Base-by-base conservation (phyloP, 2,797 vertebrate species). In the Sebastes diaconus region DNA sequence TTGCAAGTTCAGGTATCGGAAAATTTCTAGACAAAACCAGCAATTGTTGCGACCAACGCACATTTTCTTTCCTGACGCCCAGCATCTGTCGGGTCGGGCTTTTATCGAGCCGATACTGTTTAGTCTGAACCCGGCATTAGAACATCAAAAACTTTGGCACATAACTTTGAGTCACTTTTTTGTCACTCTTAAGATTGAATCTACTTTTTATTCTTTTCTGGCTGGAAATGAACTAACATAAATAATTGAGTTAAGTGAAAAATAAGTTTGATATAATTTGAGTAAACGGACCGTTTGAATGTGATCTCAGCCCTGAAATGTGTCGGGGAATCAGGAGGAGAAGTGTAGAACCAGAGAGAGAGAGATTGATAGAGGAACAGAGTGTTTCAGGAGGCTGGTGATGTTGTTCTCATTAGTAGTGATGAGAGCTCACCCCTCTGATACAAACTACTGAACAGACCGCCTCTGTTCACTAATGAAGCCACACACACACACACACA, bases 381-480 rank as follows among this genome's bases (percentile, higher is more conserved):
- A 75, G 81, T 68, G 87, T 87, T 84, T 85, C 80, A 58, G 86
- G 81, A 79, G 81, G 39, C 18, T 18, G 79, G 22, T 55, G 63
- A 22, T 86, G 87, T 87, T 88, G 87, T 81, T 87, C 92, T 94
- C 93, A 94, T 94, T 94, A 94, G 91, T 57, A 94, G 91, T 91
- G 92, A 88, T 88, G 88, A 91, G 88, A 73, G 77, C 34, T 86
- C 63, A 54, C 59, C 78, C 27, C 83, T 71, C 75, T 73, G 91
- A 80, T 70, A 79, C 83, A 89, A 92, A 92, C 84, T 30, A 67
- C 68, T 22, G 87, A 90, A 95, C 94, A 95, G 88, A 92, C 77
- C 67, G 69, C 83, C 93, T 93, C 94, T 95, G 94, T 95, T 95
- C 92, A n/a, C 92, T 93, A 95, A 94, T 94, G 92, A 95, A 94